Percentiles rank a stretch among this genome's conserved stretches.
phyloP scores from a whole-genome alignment of 2,888 invertebrate genomes.

The Stenoptilia bipunctidactyla region DNA sequence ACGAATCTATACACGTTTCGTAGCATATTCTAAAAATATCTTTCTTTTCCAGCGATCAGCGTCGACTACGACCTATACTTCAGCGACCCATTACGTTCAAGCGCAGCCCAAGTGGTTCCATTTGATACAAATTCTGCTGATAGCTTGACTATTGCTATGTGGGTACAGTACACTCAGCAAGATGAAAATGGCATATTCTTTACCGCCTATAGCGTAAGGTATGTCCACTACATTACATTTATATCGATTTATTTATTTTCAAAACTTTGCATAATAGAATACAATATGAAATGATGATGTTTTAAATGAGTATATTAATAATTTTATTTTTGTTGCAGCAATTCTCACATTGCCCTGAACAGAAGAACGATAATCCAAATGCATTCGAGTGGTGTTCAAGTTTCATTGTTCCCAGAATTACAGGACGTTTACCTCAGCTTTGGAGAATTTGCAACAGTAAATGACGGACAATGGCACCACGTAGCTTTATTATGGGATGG shows the following conservation, averaged over 20 bases:
- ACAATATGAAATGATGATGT: neutral
- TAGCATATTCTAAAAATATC: neutral
- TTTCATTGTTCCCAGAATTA: constrained; percentile 88
- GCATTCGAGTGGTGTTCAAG: constrained; percentile 92
- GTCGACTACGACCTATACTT: constrained; percentile 98
- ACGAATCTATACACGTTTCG: constrained; percentile 4
- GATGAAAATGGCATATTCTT: constrained; percentile 95
- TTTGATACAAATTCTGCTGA: constrained; percentile 83
- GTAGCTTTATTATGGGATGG: constrained; percentile 96
- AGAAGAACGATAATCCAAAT: constrained; percentile 90
- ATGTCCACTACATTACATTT: too few relatives aligned
- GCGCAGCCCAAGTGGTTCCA: constrained; percentile 93
- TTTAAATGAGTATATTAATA: constrained; percentile 1
- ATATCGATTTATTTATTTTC: too few relatives aligned
- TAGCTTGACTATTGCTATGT: constrained; percentile 91
- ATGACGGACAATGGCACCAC: constrained; percentile 97
- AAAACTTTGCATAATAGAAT: neutral
- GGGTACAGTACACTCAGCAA: constrained; percentile 94
- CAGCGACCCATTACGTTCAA: constrained; percentile 89
- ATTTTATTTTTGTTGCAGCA: constrained; percentile 50
- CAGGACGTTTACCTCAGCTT: constrained; percentile 93
- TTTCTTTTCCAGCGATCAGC: constrained; percentile 83
- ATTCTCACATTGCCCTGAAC: constrained; percentile 82
- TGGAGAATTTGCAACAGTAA: constrained; percentile 91
- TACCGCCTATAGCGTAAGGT: constrained; percentile 91